A percentile compares a stretch with the other conserved stretches of the same genome.
These are phyloP conservation scores for Dysidea cf. avara DNA, from an alignment of 37 sponge, comb jelly and placozoan genomes.

Conservation along the genomic window DNA sequence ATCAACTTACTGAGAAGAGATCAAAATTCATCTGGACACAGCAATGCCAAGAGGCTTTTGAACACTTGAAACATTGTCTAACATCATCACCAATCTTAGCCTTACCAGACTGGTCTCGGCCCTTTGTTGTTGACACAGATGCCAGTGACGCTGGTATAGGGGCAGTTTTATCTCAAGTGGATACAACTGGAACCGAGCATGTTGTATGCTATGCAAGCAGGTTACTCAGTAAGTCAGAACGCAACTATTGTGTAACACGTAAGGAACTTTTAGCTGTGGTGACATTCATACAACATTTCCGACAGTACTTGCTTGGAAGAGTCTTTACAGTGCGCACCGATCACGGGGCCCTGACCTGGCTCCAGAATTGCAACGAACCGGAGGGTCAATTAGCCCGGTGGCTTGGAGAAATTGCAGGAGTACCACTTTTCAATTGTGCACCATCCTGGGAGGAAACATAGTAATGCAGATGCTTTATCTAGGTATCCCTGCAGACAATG, in stretches of 20 bases:
- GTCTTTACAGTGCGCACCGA: constrained; percentile 14
- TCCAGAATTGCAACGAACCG: background rate
- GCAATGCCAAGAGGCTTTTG: constrained; percentile 26
- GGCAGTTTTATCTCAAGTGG: constrained; percentile 19
- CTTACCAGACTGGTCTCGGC: constrained; percentile 25
- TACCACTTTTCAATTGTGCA: constrained; percentile 26
- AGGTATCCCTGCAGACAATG: constrained; percentile 20
- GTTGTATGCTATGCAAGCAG: constrained; percentile 26
- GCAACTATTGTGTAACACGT: constrained; percentile 11
- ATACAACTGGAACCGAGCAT: constrained; percentile 11
- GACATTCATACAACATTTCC: constrained; percentile 7
- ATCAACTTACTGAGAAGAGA: constrained; percentile 25
- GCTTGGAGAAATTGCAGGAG: background rate
- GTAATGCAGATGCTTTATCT: constrained; percentile 28
- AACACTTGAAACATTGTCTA: constrained; percentile 12
- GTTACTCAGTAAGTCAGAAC: constrained; percentile 9
- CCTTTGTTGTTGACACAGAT: constrained; percentile 48
- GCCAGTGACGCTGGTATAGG: constrained; percentile 22
- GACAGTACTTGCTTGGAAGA: constrained; percentile 16
- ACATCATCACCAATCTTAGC: constrained; percentile 21
- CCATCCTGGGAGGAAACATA: constrained; percentile 16
- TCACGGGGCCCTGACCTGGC: constrained; percentile 23
- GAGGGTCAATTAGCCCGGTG: constrained; percentile 29
- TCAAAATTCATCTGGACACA: constrained; percentile 18
- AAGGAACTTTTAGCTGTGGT: constrained; percentile 12